Evolutionary conservation across 2,888 invertebrate genomes (phyloP).

Genomic region (Liodrosophila aerea): DNA sequence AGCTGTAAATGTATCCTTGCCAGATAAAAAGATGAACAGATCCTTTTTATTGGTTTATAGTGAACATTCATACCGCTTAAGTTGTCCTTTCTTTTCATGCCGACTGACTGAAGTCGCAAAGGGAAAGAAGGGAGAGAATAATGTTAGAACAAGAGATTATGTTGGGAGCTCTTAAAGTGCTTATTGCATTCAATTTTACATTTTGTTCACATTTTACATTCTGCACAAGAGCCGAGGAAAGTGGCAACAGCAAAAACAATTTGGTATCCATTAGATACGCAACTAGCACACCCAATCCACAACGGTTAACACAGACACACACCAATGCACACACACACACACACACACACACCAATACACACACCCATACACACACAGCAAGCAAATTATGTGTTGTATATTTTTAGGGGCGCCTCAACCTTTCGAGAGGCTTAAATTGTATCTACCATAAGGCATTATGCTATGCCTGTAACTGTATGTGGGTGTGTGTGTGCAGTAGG

Average conservation of each 20-base stretch:
- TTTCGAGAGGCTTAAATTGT: slow-evolving; percentile 69
- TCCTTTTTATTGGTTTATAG: no score
- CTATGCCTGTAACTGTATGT: slow-evolving; percentile 6
- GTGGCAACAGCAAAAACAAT: slow-evolving; percentile 41
- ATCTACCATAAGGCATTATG: slow-evolving; percentile 51
- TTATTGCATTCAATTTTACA: slow-evolving; percentile 37
- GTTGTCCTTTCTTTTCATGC: no score
- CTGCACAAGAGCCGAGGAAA: slow-evolving; percentile 21
- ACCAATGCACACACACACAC: slow-evolving; percentile 20
- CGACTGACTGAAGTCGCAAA: no score
- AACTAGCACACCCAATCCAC: slow-evolving; percentile 58
- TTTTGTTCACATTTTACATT: neutral
- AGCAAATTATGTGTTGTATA: slow-evolving; percentile 62
- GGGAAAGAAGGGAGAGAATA: neutral
- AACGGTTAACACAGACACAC: slow-evolving; percentile 39
- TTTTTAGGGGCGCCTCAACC: slow-evolving; percentile 70
- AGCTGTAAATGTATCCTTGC: no score
- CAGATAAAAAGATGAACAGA: no score
- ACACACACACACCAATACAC: slow-evolving; percentile 13
- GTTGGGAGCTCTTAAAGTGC: slow-evolving; percentile 11
- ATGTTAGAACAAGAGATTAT: neutral
- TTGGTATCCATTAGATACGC: slow-evolving; percentile 73
- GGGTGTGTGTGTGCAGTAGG: slow-evolving; percentile 14
- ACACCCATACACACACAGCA: slow-evolving; percentile 2
- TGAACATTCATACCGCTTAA: no score